Conservation (phyloP, 2,797 vertebrate genomes). For the Octomys mimax region DNA sequence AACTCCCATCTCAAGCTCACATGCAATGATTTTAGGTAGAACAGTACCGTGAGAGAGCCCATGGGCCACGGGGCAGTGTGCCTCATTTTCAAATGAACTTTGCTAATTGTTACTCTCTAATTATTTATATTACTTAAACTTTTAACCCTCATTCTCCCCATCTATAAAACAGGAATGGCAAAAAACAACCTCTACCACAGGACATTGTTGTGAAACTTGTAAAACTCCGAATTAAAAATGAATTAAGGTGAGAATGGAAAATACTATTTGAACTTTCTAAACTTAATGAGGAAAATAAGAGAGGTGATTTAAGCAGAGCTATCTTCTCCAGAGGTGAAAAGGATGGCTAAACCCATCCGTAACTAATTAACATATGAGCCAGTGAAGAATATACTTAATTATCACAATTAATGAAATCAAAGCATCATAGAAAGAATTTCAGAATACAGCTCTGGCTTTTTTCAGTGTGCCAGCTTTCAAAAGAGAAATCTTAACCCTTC, state of each 20-base stretch:
- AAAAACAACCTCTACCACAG: neutral
- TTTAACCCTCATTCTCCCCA: neutral
- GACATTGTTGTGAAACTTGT: neutral
- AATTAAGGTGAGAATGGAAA: neutral
- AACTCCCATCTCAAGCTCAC: neutral
- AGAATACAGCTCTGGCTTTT: neutral
- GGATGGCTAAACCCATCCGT: neutral
- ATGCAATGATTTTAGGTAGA: neutral
- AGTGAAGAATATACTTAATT: conserved; percentile 23
- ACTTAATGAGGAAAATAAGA: neutral
- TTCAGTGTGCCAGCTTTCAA: neutral
- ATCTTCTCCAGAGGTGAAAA: neutral
- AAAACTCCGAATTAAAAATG: neutral
- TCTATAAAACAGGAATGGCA: neutral
- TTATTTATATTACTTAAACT: neutral
- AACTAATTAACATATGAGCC: conserved; percentile 20
- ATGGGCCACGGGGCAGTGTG: neutral
- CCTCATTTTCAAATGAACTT: neutral
- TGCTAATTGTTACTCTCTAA: neutral
- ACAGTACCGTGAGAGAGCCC: too few species aligned
- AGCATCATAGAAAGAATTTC: neutral
- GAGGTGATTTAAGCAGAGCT: neutral
- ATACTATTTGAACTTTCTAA: neutral
- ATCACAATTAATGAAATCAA: conserved; percentile 48
- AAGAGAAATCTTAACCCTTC: neutral